Conservation (phyloP, 1,140 invertebrate species). For the Habropoda laboriosa region DNA sequence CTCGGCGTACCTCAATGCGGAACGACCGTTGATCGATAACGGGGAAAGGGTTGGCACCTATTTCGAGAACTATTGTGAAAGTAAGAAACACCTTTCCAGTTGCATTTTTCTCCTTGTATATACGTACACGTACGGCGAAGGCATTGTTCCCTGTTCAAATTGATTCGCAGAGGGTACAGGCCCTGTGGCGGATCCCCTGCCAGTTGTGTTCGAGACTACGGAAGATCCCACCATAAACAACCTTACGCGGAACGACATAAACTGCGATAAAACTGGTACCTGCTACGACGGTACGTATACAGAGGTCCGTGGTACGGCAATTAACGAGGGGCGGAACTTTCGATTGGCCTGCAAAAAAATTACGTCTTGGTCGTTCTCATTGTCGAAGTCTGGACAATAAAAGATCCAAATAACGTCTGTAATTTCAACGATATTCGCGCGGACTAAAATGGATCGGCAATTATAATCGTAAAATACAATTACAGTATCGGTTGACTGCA, state of each 20-base stretch:
- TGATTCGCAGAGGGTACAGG: conserved; percentile 61
- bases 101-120: not conserved
- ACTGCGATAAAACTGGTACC: conserved; percentile 96
- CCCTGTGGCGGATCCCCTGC: conserved; percentile 81
- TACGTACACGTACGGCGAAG: no score
- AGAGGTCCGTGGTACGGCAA: not conserved
- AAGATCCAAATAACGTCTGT: no score
- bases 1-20: conserved; percentile 93
- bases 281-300: conserved; percentile 92
- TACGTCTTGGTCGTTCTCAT: no score
- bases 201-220: conserved; percentile 87
- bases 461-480: not conserved
- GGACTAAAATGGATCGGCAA: no score
- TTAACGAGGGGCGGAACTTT: not conserved
- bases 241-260: conserved; percentile 88
- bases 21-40: conserved; percentile 94
- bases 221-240: conserved; percentile 88
- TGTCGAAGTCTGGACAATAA: not conserved
- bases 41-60: conserved; percentile 94
- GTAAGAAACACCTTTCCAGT: conserved; percentile 73
- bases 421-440: no score
- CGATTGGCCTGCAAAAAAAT: not conserved
- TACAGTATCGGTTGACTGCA: conserved; percentile 95
- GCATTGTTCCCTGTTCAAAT: not conserved
- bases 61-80: conserved; percentile 94